Evolutionary conservation across 2,797 vertebrate genomes (phyloP).

Genomic region (Hydrocynus forskahlii): DNA sequence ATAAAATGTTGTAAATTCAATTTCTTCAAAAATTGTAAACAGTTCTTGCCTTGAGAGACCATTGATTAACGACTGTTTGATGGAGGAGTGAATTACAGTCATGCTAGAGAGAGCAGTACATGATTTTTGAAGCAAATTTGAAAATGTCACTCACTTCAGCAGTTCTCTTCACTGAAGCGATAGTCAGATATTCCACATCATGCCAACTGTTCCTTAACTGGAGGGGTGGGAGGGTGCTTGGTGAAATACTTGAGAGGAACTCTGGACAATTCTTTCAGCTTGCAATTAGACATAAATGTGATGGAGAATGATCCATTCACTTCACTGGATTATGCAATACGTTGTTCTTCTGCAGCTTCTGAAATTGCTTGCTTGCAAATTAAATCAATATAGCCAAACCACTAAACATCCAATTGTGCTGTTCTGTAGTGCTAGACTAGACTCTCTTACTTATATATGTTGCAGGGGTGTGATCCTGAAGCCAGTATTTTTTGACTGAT

Average conservation of each 20-base stretch:
- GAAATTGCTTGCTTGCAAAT: constrained; percentile 34
- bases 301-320: constrained; percentile 25
- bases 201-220: not conserved
- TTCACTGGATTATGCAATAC: constrained; percentile 31
- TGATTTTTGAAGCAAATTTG: not conserved
- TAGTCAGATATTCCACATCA: constrained; percentile 1
- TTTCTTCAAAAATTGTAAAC: not conserved
- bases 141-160: constrained; percentile 30
- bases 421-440: constrained; percentile 7
- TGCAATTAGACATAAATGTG: constrained; percentile 28
- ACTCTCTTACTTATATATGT: not conserved
- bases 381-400: constrained; percentile 47
- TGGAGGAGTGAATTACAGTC: not conserved
- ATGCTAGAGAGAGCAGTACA: not conserved
- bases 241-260: constrained; percentile 24
- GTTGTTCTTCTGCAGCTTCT: constrained; percentile 26
- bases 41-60: not conserved
- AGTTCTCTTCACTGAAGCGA: constrained; percentile 13
- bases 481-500: not conserved
- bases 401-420: constrained; percentile 35
- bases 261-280: constrained; percentile 15
- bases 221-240: not conserved
- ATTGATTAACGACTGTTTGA: not conserved
- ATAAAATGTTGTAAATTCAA: too few species aligned
- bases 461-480: not conserved